Evolutionary conservation across 2,888 invertebrate genomes (phyloP).

Genomic region (Cerastis rubricosa): DNA sequence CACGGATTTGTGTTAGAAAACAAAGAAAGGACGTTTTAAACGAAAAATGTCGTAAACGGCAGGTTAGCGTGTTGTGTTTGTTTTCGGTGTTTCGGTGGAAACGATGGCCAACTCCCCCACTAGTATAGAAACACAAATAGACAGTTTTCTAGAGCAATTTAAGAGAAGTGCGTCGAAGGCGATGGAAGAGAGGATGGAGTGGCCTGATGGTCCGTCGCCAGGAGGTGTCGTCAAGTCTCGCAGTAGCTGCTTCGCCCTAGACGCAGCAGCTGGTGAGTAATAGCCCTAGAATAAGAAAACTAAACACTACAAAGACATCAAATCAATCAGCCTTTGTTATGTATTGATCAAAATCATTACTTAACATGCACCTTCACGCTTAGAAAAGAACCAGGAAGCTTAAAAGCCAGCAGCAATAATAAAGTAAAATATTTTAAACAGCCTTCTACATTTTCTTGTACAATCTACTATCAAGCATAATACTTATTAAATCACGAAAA

Average conservation of each 20-base stretch:
- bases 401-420: background rate
- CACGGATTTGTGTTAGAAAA: slow-evolving; percentile 61
- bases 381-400: slow-evolving; percentile 10
- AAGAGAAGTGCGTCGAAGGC: slow-evolving; percentile 95
- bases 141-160: slow-evolving; percentile 96
- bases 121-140: slow-evolving; percentile 95
- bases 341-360: slow-evolving; percentile 8
- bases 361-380: slow-evolving; percentile 6
- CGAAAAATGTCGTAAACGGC: slow-evolving; percentile 79
- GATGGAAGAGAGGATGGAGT: slow-evolving; percentile 92
- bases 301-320: slow-evolving; percentile 39
- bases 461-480: background rate
- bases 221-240: slow-evolving; percentile 87
- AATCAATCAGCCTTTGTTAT: background rate
- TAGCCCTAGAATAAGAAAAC: slow-evolving; percentile 20
- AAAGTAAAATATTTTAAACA: background rate
- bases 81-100: slow-evolving; percentile 89
- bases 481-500: slow-evolving; percentile 14
- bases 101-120: slow-evolving; percentile 92
- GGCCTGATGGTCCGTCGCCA: slow-evolving; percentile 88
- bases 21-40: slow-evolving; percentile 68
- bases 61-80: slow-evolving; percentile 85
- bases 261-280: slow-evolving; percentile 84
- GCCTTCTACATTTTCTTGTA: background rate
- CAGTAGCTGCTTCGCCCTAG: slow-evolving; percentile 88